Percentiles rank a stretch among this genome's conserved stretches.
Evolutionary conservation across 2,888 invertebrate genomes (phyloP).

Genomic region (Thymelicus lineola): DNA sequence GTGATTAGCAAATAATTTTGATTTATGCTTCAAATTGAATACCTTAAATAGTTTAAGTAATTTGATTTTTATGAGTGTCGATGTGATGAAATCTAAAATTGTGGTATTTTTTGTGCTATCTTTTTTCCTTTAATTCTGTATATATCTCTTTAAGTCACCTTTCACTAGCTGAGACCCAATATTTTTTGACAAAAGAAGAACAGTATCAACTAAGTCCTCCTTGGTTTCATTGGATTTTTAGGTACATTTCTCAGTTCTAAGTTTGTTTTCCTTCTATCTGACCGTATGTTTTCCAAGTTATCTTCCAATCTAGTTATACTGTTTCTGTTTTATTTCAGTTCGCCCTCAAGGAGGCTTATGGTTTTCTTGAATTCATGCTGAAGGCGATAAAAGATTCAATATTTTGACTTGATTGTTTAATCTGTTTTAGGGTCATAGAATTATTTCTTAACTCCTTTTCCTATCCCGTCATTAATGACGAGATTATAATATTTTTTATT

Average conservation of each 20-base stretch:
- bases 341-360: background rate
- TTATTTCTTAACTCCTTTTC: too few species aligned
- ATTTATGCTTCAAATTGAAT: background rate
- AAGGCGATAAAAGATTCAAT: too few species aligned
- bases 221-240: conserved; percentile 3
- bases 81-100: background rate
- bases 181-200: background rate
- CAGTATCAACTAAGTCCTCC: background rate
- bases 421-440: too few species aligned
- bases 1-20: background rate
- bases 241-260: conserved; percentile 1
- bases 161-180: background rate
- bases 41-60: background rate
- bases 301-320: background rate
- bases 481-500: too few species aligned
- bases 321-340: background rate
- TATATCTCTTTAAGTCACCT: background rate
- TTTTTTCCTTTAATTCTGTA: background rate
- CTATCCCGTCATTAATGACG: too few species aligned
- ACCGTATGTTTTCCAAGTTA: background rate
- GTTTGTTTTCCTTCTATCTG: background rate
- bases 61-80: background rate
- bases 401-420: too few species aligned
- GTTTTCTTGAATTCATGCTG: too few species aligned
- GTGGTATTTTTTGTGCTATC: too few species aligned